These are phyloP conservation scores for Trachops cirrhosus DNA, from an alignment of 2,797 vertebrate genomes.

Conservation along the genomic window DNA sequence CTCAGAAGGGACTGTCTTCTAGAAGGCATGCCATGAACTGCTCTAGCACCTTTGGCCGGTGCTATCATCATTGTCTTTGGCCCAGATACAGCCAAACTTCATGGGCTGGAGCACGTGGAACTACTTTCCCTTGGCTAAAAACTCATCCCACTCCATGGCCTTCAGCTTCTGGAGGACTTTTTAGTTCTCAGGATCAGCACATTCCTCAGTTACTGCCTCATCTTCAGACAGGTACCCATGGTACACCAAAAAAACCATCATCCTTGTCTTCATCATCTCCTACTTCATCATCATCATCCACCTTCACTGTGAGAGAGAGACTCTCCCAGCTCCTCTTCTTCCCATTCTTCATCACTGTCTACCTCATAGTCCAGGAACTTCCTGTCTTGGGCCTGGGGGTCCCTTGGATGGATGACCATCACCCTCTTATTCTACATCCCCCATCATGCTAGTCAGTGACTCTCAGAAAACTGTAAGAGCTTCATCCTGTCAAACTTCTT, in stretches of 20 bases:
- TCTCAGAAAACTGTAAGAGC: conserved; percentile 93
- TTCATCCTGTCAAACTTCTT: conserved; percentile 93
- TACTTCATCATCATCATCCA: conserved; percentile 64
- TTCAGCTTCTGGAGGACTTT: conserved; percentile 94
- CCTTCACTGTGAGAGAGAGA: conserved; percentile 99
- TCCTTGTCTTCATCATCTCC: too few relatives aligned
- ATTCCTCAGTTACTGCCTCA: conserved; percentile 79
- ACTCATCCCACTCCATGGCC: conserved; percentile 97
- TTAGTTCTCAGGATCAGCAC: conserved; percentile 92
- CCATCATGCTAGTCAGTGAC: conserved; percentile 98
- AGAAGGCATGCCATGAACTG: conserved; percentile 87
- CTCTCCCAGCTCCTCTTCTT: conserved; percentile 98
- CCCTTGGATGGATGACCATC: conserved; percentile 84
- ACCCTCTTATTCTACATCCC: conserved; percentile 95
- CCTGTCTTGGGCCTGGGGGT: conserved; percentile 91
- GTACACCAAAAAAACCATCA: too few relatives aligned
- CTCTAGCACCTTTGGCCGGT: conserved; percentile 83
- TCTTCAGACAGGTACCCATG: too few relatives aligned
- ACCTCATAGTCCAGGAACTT: conserved; percentile 94
- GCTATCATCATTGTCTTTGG: not conserved
- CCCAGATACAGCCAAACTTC: conserved; percentile 93
- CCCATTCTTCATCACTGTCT: conserved; percentile 99
- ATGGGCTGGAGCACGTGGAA: conserved; percentile 91
- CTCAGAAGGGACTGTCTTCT: conserved; percentile 82
- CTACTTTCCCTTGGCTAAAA: conserved; percentile 92